Conservation (phyloP, 2,113 vertebrate species). For the Chamaetylas fuelleborni region DNA sequence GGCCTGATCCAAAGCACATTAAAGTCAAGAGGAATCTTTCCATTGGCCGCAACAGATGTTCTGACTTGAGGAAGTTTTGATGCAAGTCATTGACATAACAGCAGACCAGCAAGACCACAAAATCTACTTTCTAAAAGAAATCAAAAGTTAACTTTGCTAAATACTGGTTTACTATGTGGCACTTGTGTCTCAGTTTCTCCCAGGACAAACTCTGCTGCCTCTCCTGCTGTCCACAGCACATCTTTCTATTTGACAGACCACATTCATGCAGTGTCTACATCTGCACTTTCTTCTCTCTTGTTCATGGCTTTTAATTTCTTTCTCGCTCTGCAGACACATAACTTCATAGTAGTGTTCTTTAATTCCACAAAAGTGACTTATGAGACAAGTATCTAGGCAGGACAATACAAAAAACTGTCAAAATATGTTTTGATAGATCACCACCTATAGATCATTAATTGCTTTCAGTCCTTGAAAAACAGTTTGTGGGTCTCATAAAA, state of each 20-base stretch:
- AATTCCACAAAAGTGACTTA: not conserved
- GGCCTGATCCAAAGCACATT: slow-evolving; percentile 52
- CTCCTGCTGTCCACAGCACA: not conserved
- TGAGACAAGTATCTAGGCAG: not conserved
- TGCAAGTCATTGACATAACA: slow-evolving; percentile 41
- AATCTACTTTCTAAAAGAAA: slow-evolving; percentile 31
- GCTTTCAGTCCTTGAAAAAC: not conserved
- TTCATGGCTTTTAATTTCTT: not conserved
- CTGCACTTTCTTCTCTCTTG: not conserved
- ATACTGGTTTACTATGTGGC: not conserved
- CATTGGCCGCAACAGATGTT: slow-evolving; percentile 50
- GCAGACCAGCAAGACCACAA: slow-evolving; percentile 28
- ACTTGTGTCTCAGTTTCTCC: not conserved
- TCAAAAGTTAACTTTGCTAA: not conserved
- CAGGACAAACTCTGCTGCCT: not conserved
- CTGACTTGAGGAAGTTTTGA: slow-evolving; percentile 46
- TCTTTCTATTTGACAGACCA: not conserved
- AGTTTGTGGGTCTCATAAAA: not conserved
- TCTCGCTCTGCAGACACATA: not conserved
- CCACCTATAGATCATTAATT: not conserved
- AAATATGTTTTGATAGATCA: not conserved
- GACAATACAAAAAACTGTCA: not conserved
- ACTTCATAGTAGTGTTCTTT: not conserved
- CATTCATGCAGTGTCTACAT: not conserved
- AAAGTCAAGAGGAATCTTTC: slow-evolving; percentile 46